These are phyloP conservation scores for Eurytoma adleriae DNA, from an alignment of 2,888 invertebrate species.

Conservation along the genomic window DNA sequence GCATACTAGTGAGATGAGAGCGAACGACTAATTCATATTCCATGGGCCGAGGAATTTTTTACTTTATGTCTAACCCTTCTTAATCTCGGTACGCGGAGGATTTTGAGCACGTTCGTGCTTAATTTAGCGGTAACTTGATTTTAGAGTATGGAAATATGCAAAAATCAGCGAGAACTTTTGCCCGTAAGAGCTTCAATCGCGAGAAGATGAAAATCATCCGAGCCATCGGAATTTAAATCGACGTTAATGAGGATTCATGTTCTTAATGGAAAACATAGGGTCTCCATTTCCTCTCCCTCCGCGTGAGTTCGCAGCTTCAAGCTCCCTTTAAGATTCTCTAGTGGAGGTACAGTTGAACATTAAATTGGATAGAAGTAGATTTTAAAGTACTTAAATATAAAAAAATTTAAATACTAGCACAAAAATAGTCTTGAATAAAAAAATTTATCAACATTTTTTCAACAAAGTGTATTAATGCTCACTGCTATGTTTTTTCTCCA, in stretches of 20 bases:
- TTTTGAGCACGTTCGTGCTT: no score
- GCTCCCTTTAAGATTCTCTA: neutral
- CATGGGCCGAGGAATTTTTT: neutral
- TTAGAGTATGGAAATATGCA: neutral
- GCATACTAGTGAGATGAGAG: no score
- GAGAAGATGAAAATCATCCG: constrained; percentile 4
- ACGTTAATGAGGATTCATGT: constrained; percentile 4
- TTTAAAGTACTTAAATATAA: no score
- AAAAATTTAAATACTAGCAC: no score
- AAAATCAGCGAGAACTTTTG: constrained; percentile 1
- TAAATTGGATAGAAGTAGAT: neutral
- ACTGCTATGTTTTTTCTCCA: no score
- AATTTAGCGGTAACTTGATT: neutral
- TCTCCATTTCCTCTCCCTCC: neutral
- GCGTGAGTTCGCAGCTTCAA: neutral
- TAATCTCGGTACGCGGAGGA: neutral
- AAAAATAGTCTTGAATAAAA: no score
- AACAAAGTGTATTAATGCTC: no score
- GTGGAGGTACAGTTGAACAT: neutral
- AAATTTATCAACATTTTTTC: no score
- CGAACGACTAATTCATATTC: no score
- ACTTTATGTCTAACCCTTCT: neutral
- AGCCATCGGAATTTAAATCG: constrained; percentile 29
- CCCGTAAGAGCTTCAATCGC: constrained; percentile 2
- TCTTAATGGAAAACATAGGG: constrained; percentile 19